Conservation (phyloP, 2,888 invertebrate genomes). For the Eristalis pertinax region DNA sequence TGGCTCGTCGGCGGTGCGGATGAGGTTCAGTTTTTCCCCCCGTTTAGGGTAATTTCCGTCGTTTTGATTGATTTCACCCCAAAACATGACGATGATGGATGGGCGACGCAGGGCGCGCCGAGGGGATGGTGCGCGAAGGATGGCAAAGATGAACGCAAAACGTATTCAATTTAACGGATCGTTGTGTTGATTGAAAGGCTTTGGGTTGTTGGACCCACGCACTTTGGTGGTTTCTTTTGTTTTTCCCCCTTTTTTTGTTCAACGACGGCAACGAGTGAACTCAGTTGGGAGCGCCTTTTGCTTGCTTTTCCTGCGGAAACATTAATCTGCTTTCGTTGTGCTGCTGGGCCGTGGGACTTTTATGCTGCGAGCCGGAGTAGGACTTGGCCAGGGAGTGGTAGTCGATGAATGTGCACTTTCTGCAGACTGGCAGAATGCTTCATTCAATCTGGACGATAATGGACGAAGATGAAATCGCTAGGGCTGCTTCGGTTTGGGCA, state of each 20-base stretch:
- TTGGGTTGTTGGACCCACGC: conserved; percentile 7
- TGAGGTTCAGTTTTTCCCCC: not conserved
- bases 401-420: too few species aligned
- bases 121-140: not conserved
- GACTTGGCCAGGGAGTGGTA: too few species aligned
- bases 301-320: not conserved
- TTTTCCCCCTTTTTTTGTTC: not conserved
- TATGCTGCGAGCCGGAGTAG: not conserved
- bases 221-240: not conserved
- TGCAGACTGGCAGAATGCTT: too few species aligned
- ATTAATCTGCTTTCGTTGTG: not conserved
- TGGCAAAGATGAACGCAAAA: not conserved
- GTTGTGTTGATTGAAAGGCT: conserved; percentile 17
- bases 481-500: too few species aligned
- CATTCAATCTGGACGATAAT: too few species aligned
- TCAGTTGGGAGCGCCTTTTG: not conserved
- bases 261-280: not conserved
- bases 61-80: not conserved
- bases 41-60: not conserved
- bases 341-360: not conserved
- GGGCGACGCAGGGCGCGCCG: not conserved
- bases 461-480: too few species aligned
- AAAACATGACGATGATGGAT: not conserved
- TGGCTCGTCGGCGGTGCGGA: conserved; percentile 9
- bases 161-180: conserved; percentile 31